Percentiles rank a stretch among this genome's conserved stretches.
Evolutionary conservation across 2,888 invertebrate genomes (phyloP).

Genomic region (Ischnura elegans): DNA sequence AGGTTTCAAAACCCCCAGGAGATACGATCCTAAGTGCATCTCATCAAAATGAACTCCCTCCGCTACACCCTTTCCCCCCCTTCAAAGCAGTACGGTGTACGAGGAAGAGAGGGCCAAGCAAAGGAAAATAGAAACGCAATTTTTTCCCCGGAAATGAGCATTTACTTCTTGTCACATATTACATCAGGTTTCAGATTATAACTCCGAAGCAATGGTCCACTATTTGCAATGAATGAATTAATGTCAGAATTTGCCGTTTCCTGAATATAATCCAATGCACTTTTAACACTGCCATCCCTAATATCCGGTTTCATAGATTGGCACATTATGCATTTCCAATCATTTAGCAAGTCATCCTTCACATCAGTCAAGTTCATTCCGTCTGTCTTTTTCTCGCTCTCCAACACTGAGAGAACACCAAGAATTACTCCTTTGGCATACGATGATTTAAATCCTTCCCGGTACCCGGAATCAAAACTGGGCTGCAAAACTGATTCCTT

Average conservation of each 20-base stretch:
- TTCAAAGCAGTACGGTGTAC: too few relatives aligned
- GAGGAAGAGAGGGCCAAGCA: too few relatives aligned
- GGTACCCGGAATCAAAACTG: background rate
- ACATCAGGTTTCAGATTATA: background rate
- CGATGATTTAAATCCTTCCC: background rate
- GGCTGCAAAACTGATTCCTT: background rate
- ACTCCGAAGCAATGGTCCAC: background rate
- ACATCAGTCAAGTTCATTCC: background rate
- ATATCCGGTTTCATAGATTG: background rate
- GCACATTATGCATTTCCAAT: background rate
- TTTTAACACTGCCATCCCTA: background rate
- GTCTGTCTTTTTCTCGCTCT: background rate
- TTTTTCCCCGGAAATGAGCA: too few relatives aligned
- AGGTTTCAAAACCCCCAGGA: too few relatives aligned
- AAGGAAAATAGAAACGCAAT: too few relatives aligned
- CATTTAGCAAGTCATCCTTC: background rate
- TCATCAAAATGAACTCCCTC: too few relatives aligned
- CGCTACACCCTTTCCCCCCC: too few relatives aligned
- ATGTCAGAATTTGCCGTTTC: background rate
- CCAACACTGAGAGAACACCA: background rate
- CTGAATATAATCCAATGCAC: background rate
- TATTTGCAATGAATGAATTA: background rate
- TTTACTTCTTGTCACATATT: background rate
- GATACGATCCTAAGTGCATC: too few relatives aligned
- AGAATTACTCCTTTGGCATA: background rate